A percentile compares a stretch with the other conserved stretches of the same genome.
Evolutionary conservation across 1,140 invertebrate genomes (phyloP).

Genomic region (Holotrichia oblita): DNA sequence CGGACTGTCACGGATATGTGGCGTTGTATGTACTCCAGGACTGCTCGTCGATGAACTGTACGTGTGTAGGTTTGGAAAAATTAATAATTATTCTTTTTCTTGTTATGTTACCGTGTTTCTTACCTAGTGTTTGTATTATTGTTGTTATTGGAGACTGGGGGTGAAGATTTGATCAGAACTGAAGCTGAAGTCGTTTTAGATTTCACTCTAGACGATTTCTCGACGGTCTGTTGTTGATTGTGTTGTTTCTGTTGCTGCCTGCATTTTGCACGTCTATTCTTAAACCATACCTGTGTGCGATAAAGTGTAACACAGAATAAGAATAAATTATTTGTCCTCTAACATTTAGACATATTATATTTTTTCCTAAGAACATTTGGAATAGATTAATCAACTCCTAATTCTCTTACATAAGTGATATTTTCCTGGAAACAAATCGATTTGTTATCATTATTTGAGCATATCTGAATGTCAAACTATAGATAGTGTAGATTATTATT

Average conservation of each 20-base stretch:
- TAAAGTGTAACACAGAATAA: too few relatives aligned
- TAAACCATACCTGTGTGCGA: conserved; percentile 19
- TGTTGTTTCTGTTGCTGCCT: conserved; percentile 58
- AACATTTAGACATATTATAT: too few relatives aligned
- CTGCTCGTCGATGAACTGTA: conserved; percentile 61
- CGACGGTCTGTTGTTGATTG: conserved; percentile 59
- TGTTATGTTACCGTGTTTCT: conserved; percentile 7
- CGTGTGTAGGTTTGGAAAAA: too few relatives aligned
- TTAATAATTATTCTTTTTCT: background rate
- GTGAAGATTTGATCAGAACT: conserved; percentile 56
- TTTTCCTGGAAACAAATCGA: background rate
- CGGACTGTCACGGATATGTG: conserved; percentile 61
- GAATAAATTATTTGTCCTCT: background rate
- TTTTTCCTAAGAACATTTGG: too few relatives aligned
- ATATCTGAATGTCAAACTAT: too few relatives aligned
- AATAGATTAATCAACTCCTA: too few relatives aligned
- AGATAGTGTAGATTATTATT: too few relatives aligned
- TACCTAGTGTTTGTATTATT: conserved; percentile 61
- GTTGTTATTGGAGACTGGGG: conserved; percentile 55
- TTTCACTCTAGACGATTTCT: conserved; percentile 59
- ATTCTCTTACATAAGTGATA: too few relatives aligned
- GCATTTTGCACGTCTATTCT: conserved; percentile 5
- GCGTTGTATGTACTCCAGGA: conserved; percentile 58
- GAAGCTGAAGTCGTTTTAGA: conserved; percentile 56
- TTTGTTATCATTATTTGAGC: too few relatives aligned